Base-by-base conservation (phyloP, 1,140 invertebrate genomes). In the Holcopasites calliopsidis region DNA sequence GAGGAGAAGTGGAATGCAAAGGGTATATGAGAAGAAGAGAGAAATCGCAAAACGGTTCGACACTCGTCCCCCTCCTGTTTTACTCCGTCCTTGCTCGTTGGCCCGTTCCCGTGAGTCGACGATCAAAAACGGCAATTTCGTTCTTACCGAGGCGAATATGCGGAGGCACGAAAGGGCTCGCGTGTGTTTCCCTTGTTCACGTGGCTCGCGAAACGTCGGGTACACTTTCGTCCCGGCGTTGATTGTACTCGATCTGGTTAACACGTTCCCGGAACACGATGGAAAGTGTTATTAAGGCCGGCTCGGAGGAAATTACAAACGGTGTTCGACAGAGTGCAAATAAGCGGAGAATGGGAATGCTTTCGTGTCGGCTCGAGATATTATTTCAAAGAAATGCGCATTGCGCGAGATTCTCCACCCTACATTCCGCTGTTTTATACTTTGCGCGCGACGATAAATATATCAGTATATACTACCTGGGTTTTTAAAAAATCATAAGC, bases 181-280 rank as follows among this genome's bases (percentile, higher is more conserved):
- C 80, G 76, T 83, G 72, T 65, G 35, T 65, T 83, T 42, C 62
- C 62, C 71, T 76, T 79, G 80, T 82, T 79, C 62, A 42, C 47
- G 69, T 28, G 75, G 47, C 62, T 70, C 68, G 55, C 71, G 65
- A 57, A 35, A n/a, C 31, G 42, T 18, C 57, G 35, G 58, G 33
- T 71, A 54, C 71, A 76, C 76, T 79, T 82, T 60, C 72, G 72
- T 83, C 78, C n/a, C 55, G 31, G 23, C 68, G 77, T 77, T 76
- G 73, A 79, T 73, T 71, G 76, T 66, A 76, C 66, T 76, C 80
- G 82, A 80, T 83, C 77, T 80, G 82, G 82, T 84, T 84, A 84
- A 80, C 82, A 83, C 77, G 80, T 76, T 79, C 80, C 57, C 58
- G 77, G 72, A 80, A 84, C 78, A 83, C 68, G 50, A 60, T 49